Conservation (phyloP, 2,888 invertebrate species). For the Arctia plantaginis region DNA sequence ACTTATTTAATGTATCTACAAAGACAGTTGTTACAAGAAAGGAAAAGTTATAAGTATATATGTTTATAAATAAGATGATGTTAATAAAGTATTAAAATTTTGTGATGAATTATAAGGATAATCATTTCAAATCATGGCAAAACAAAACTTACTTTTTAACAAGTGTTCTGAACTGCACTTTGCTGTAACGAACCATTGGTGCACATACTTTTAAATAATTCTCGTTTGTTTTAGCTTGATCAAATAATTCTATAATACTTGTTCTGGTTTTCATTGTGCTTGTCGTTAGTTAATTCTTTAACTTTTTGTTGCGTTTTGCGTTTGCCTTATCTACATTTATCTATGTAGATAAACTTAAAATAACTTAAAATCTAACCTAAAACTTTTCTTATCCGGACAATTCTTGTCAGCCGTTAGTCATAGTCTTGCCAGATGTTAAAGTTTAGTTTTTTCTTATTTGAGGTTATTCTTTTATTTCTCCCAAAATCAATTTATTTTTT, state of each 20-base stretch:
- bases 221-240: conserved; percentile 78
- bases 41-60: background rate
- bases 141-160: conserved; percentile 74
- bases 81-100: background rate
- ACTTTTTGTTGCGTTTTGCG: background rate
- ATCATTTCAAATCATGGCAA: background rate
- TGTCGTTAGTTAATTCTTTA: background rate
- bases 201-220: conserved; percentile 93
- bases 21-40: background rate
- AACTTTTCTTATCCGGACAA: background rate
- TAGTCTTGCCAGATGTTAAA: too few species aligned
- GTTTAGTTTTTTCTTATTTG: too few species aligned
- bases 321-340: background rate
- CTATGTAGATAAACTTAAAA: too few species aligned
- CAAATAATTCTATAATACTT: conserved; percentile 89
- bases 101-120: background rate
- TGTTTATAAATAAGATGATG: background rate
- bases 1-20: background rate
- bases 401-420: too few species aligned
- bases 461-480: too few species aligned
- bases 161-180: conserved; percentile 80
- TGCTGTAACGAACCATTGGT: conserved; percentile 98
- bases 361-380: conserved; percentile 1
- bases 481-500: too few species aligned
- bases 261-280: conserved; percentile 63